Percentiles rank a stretch among this genome's conserved stretches.
Evolutionary conservation across 2,113 vertebrate species (phyloP).

Genomic region (Malurus melanocephalus): DNA sequence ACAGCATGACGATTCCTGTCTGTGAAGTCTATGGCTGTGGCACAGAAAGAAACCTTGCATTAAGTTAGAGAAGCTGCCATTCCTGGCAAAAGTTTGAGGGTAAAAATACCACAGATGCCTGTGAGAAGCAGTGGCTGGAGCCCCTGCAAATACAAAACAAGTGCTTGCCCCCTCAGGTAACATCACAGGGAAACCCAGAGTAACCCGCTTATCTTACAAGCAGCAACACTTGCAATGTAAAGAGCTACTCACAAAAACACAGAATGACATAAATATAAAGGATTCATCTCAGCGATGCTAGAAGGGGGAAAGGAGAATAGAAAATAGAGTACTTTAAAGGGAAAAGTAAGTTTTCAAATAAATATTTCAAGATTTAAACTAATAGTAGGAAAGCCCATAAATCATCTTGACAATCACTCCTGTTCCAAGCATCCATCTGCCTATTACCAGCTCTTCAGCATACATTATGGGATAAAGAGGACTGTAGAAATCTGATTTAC

Average conservation of each 20-base stretch:
- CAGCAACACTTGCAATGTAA: background rate
- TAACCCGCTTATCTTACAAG: slow-evolving; percentile 1
- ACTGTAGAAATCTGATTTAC: slow-evolving; percentile 19
- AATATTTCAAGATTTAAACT: slow-evolving; percentile 36
- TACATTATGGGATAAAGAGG: slow-evolving; percentile 18
- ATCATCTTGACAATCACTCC: background rate
- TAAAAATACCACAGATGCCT: background rate
- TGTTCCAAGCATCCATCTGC: background rate
- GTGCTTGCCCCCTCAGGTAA: background rate
- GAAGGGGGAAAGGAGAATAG: background rate
- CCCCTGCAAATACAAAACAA: background rate
- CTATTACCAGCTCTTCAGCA: slow-evolving; percentile 7
- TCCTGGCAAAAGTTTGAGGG: background rate
- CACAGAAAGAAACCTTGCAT: background rate
- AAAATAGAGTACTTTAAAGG: background rate
- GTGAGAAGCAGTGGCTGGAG: background rate
- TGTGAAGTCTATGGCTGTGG: background rate
- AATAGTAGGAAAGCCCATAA: slow-evolving; percentile 21
- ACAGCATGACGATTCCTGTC: background rate
- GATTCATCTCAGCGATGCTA: background rate
- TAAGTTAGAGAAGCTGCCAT: background rate
- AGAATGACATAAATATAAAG: slow-evolving; percentile 13
- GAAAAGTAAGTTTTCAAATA: slow-evolving; percentile 31
- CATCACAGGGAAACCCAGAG: background rate
- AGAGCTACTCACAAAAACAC: background rate